These are phyloP conservation scores for Xiphydria camelus DNA, from an alignment of 2,888 invertebrate genomes.

Conservation along the genomic window DNA sequence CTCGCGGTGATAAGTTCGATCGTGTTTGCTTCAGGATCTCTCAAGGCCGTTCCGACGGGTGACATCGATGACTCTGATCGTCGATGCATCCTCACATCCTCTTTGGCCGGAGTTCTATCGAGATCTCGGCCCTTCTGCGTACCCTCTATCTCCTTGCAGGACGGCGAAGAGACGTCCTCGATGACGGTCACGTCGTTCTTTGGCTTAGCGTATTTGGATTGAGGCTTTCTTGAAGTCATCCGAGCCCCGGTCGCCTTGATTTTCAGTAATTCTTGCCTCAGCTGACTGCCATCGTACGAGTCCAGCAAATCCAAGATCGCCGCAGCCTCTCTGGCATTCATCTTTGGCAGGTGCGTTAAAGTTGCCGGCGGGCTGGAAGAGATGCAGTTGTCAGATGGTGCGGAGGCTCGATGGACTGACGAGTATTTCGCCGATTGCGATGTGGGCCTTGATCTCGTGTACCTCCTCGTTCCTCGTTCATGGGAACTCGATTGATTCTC, in stretches of 20 bases:
- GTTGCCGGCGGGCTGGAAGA: neutral
- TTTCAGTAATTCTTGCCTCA: conserved; percentile 2
- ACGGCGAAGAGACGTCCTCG: conserved; percentile 1
- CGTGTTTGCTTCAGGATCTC: too few relatives aligned
- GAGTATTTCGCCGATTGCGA: neutral
- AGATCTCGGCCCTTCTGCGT: conserved; percentile 7
- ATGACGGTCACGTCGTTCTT: neutral
- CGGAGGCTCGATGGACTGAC: neutral
- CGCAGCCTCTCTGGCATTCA: neutral
- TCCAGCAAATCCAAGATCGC: conserved; percentile 6
- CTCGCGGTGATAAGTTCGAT: too few relatives aligned
- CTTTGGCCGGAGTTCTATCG: conserved; percentile 3
- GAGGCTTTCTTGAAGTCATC: conserved; percentile 4
- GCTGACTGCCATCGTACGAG: neutral
- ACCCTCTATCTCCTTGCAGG: conserved; percentile 8
- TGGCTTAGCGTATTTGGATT: conserved; percentile 6
- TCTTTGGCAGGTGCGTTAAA: neutral
- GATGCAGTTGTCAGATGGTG: too few relatives aligned
- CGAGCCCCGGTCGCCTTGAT: neutral
- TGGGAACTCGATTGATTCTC: neutral
- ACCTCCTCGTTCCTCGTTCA: neutral
- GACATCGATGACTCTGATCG: neutral
- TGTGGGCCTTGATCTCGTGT: neutral
- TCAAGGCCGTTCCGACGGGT: neutral
- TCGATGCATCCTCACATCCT: conserved; percentile 6